phyloP scores from a whole-genome alignment of 1,140 invertebrate genomes.

The Zelostemma sp. region DNA sequence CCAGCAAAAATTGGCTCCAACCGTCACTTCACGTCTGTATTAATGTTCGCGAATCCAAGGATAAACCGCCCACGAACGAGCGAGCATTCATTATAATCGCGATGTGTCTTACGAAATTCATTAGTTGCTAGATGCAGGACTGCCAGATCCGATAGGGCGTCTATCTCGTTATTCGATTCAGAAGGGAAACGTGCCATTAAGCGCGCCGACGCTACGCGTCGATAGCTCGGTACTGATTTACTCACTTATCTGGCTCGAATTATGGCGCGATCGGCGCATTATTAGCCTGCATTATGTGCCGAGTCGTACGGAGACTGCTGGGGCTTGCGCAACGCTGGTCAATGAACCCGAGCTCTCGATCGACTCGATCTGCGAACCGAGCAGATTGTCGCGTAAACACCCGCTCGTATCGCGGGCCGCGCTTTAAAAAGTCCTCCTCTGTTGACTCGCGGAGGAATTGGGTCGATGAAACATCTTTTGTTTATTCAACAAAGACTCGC shows the following conservation, averaged over 20 bases:
- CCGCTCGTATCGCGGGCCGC: background rate
- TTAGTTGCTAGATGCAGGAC: constrained; percentile 49
- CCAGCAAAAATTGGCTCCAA: no score
- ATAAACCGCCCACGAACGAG: constrained; percentile 42
- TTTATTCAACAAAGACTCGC: background rate
- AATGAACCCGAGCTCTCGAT: constrained; percentile 56
- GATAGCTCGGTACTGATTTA: constrained; percentile 31
- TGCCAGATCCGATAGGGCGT: constrained; percentile 38
- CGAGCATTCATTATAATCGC: constrained; percentile 39
- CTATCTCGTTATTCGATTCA: constrained; percentile 45
- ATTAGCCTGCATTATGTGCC: constrained; percentile 51
- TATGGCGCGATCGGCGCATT: constrained; percentile 44
- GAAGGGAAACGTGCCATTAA: constrained; percentile 50
- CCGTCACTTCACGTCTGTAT: constrained; percentile 33
- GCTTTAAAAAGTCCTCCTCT: background rate
- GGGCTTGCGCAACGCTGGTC: constrained; percentile 52
- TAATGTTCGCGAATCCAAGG: constrained; percentile 41
- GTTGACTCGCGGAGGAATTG: background rate
- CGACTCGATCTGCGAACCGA: constrained; percentile 29
- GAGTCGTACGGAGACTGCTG: constrained; percentile 41
- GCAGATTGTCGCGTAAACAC: constrained; percentile 36
- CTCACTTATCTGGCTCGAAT: constrained; percentile 44
- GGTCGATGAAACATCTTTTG: constrained; percentile 7
- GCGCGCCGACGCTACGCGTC: constrained; percentile 17
- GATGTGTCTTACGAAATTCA: constrained; percentile 59